Base-by-base conservation (phyloP, 2,113 vertebrate genomes). In the Phodopus roborovskii region DNA sequence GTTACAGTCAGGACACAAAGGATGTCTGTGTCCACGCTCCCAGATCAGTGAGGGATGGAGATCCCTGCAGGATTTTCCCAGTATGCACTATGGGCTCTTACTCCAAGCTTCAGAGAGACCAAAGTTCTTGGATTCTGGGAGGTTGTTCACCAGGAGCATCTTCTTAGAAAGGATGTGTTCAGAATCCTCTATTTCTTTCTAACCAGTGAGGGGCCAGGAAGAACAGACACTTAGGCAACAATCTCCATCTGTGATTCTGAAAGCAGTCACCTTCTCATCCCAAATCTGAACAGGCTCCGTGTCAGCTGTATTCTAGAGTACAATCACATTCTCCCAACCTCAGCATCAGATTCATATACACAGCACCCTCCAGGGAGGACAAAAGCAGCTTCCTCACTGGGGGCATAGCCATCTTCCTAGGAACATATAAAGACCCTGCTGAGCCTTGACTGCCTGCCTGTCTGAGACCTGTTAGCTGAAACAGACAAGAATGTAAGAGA, bases 401-500 rank as follows among this genome's bases (percentile, higher is more conserved):
- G 64, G 45, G 88, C 22, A n/a, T n/a, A 1, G 42, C 39, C 24
- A 30, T 85, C 93, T 92, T 88, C 71, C 66, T 60, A 56, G 58
- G 73, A 79, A 30, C 60, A n/a, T 70, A 62, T 70, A 62, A 68
- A 75, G 42, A 86, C 45, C 58, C 75, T 93, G 90, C 60, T 88
- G 88, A 87, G 70, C 88, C 81, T 86, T 20, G 20, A 42, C 60
- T 88, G 74, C 70, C 68, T 71, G 88, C 93, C 96, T 96, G 95
- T 94, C 85, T 0, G 30, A 77, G 78, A 48, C 71, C 58, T 5
- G 90, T 96, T 97, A 90, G 91, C 71, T 90, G 7, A 96, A 98
- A 94, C 97, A n/a, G 97, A 98, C 86, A 77, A 66, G 92, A 95
- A 82, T 0, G 79, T 66, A 62, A 93, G 90, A 96, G 87, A 88